A percentile compares a stretch with the other conserved stretches of the same genome.
Evolutionary conservation across 2,888 invertebrate genomes (phyloP).

Genomic region (Conistra vaccinii): DNA sequence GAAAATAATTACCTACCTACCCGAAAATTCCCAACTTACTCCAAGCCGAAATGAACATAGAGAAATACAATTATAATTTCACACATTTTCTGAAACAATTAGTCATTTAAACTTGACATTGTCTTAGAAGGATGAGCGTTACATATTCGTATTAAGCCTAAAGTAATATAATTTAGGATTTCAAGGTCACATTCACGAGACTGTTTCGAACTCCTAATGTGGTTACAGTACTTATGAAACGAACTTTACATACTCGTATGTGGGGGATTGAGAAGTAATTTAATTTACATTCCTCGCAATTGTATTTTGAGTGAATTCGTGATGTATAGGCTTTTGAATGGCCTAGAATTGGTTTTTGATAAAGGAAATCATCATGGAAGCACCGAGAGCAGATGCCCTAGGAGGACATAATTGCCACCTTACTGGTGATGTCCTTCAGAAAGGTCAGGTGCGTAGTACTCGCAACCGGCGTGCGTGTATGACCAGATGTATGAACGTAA

Average conservation of each 20-base stretch:
- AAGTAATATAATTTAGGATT: constrained; percentile 38
- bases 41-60: constrained; percentile 17
- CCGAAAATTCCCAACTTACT: not conserved
- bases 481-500: too few relatives aligned
- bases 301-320: constrained; percentile 19
- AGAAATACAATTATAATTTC: constrained; percentile 40
- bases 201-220: constrained; percentile 34
- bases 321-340: not conserved
- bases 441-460: too few relatives aligned
- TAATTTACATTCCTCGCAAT: constrained; percentile 25
- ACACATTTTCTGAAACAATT: constrained; percentile 46
- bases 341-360: too few relatives aligned
- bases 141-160: constrained; percentile 5
- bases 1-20: not conserved
- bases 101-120: constrained; percentile 35
- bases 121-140: constrained; percentile 20
- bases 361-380: not conserved
- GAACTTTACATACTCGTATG: constrained; percentile 28
- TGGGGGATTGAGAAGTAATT: constrained; percentile 34
- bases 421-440: too few relatives aligned
- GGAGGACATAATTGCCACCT: too few relatives aligned
- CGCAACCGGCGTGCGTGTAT: too few relatives aligned
- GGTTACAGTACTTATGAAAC: constrained; percentile 34
- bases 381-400: too few relatives aligned
- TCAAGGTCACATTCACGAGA: constrained; percentile 32